A percentile compares a stretch with the other conserved stretches of the same genome.
Conservation (phyloP, 2,888 invertebrate genomes). For the Tipula unca region DNA sequence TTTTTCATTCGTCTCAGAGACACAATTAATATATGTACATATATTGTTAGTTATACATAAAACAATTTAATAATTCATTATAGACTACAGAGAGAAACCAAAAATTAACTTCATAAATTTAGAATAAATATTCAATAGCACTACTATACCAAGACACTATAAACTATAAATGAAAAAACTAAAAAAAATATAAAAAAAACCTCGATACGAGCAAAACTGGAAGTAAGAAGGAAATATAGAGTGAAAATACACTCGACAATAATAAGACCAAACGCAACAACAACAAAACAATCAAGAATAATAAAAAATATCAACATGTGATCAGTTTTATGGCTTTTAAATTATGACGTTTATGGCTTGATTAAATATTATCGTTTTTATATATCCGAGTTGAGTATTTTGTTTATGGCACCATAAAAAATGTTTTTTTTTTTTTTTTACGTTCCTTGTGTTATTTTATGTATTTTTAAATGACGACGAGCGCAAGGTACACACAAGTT, state of each 20-base stretch:
- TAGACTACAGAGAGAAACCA: not conserved
- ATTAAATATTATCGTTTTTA: slow-evolving; percentile 18
- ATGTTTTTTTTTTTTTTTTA: not conserved
- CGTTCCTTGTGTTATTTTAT: not conserved
- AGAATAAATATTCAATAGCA: not conserved
- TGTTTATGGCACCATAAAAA: slow-evolving; percentile 19
- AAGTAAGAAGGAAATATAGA: not conserved
- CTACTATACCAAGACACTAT: not conserved
- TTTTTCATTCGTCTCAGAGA: no score
- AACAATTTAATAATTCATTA: not conserved
- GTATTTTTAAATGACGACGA: slow-evolving; percentile 8
- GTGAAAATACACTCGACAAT: not conserved
- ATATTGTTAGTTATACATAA: no score
- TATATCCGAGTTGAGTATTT: slow-evolving; percentile 19
- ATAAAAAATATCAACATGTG: slow-evolving; percentile 20
- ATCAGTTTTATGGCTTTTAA: slow-evolving; percentile 18
- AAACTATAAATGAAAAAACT: not conserved
- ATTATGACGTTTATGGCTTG: slow-evolving; percentile 21
- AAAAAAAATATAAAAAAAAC: not conserved
- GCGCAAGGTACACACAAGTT: not conserved
- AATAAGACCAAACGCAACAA: not conserved
- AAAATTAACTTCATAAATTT: not conserved
- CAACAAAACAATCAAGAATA: not conserved
- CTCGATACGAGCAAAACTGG: not conserved
- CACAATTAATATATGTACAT: no score